Evolutionary conservation across 2,888 invertebrate species (phyloP).

Genomic region (Camptogramma bilineatum): DNA sequence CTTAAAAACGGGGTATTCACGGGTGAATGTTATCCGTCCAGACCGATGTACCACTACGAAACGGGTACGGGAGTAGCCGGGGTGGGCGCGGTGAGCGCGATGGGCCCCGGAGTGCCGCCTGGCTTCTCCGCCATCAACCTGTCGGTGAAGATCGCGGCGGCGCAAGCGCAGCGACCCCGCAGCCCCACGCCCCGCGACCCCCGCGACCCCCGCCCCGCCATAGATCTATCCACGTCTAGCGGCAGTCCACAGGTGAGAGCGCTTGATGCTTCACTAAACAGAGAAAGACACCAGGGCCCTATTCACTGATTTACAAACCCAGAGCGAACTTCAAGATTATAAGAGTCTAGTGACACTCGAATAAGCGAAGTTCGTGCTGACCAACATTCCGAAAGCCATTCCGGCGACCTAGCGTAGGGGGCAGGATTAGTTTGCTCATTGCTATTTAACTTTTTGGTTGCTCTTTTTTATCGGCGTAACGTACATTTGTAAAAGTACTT

Average conservation of each 20-base stretch:
- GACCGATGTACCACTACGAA: conserved; percentile 94
- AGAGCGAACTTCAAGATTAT: neutral
- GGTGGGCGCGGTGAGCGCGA: conserved; percentile 87
- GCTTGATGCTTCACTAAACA: conserved; percentile 25
- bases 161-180: conserved; percentile 88
- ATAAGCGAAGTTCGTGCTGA: neutral
- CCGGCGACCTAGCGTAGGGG: neutral
- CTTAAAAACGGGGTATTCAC: conserved; percentile 27
- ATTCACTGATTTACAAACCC: conserved; percentile 12
- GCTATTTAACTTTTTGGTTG: conserved; percentile 37
- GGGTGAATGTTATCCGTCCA: conserved; percentile 67
- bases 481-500: conserved; percentile 56
- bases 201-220: conserved; percentile 92
- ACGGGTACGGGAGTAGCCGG: conserved; percentile 82
- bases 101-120: conserved; percentile 89
- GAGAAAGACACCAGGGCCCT: neutral
- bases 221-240: conserved; percentile 94
- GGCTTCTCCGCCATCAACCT: conserved; percentile 93
- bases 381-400: neutral
- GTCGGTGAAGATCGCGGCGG: conserved; percentile 93
- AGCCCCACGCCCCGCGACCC: conserved; percentile 91
- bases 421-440: conserved; percentile 33
- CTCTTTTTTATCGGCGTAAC: conserved; percentile 33
- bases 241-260: conserved; percentile 93
- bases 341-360: neutral